Conservation (phyloP, 2,113 vertebrate species). For the Lasiurus cinereus region DNA sequence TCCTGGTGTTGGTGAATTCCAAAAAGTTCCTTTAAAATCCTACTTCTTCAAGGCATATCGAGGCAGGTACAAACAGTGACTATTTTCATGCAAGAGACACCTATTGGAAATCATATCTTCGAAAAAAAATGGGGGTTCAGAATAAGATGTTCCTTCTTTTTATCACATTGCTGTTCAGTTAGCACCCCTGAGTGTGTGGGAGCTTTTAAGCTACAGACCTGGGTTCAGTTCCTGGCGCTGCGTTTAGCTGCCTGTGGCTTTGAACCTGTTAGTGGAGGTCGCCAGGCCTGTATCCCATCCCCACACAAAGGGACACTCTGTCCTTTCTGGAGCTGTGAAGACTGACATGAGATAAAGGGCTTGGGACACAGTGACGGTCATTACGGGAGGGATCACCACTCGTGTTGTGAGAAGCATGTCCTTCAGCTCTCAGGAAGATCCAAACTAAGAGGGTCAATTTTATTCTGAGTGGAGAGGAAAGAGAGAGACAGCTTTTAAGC, state of each 20-base stretch:
- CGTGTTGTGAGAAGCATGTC: neutral
- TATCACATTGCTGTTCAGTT: neutral
- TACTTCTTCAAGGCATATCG: slow-evolving; percentile 72
- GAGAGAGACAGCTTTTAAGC: neutral
- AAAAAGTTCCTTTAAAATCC: slow-evolving; percentile 81
- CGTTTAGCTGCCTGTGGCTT: neutral
- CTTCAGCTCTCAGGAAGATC: neutral
- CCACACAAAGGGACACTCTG: neutral
- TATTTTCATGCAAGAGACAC: slow-evolving; percentile 62
- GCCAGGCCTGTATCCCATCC: neutral
- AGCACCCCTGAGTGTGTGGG: neutral
- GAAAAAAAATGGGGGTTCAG: neutral
- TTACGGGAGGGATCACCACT: neutral
- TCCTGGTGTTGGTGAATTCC: slow-evolving; percentile 84
- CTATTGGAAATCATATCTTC: slow-evolving; percentile 30
- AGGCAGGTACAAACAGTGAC: slow-evolving; percentile 49
- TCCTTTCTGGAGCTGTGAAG: neutral
- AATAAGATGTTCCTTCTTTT: neutral
- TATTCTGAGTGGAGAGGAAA: neutral
- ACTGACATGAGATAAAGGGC: neutral
- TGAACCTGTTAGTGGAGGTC: neutral
- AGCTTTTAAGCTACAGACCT: neutral
- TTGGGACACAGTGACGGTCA: neutral
- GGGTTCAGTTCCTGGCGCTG: neutral
- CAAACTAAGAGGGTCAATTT: neutral